Base-by-base conservation (phyloP, 2,113 vertebrate species). In the Eulemur rufifrons region DNA sequence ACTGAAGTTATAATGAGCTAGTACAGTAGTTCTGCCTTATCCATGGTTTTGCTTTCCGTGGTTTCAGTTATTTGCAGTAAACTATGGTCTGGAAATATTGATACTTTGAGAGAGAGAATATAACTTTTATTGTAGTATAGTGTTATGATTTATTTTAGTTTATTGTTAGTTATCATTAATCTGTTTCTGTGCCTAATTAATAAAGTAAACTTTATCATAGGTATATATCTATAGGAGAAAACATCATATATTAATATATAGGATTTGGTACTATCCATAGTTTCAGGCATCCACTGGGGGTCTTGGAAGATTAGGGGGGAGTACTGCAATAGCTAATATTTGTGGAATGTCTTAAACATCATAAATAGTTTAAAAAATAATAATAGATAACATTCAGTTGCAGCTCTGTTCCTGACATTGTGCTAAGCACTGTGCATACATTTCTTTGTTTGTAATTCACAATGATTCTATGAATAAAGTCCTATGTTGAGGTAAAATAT, bases 381-480 rank as follows among this genome's bases (percentile, higher is more conserved):
- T 47, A 61, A 39, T 4, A 47, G 54, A 25, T 42, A 73, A 66
- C 34, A 50, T 63, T 88, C 69, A 78, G 10, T 23, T 80, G 69
- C 23, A 47, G 9, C 37, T 64, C 25, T 80, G 0, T 77, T 63
- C 23, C 3, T 66, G 78, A 42, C 34, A 50, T 68, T 61, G 39
- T 94, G 54, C 64, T 94, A 25, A 63, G 42, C 21, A 64, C 42
- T 61, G 39, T 86, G 37, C 42, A n/a, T 47, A 20, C 11, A 23
- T 76, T 77, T 25, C 15, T n/a, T 78, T 91, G 39, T 89, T 93
- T 89, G n/a, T 88, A n/a, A 95, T 80, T 95, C 45, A 73, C 50
- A 82, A 29, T 29, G 81, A 89, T 64, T 82, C 42, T 32, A 27
- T 74, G 61, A 91, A 82, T 64, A 68, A 34, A 42, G 8, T 81